These are phyloP conservation scores for Bactericera cockerelli DNA, from an alignment of 1,140 invertebrate species.

Conservation along the genomic window DNA sequence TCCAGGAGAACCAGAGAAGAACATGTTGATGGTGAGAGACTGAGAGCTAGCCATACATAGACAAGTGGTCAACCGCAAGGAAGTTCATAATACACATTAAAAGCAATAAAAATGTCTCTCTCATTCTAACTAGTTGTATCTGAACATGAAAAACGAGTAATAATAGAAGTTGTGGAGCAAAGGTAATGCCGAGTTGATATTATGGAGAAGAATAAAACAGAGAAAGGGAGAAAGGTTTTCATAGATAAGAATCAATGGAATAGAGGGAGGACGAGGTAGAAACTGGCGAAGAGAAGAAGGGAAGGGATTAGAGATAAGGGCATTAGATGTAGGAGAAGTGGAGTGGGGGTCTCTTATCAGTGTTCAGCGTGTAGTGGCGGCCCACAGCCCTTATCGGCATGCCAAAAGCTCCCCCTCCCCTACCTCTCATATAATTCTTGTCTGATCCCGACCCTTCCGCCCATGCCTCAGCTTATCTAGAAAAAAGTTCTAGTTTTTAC, in stretches of 20 bases:
- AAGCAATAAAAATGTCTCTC: no score
- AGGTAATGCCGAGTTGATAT: neutral
- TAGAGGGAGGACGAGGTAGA: neutral
- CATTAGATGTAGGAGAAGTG: neutral
- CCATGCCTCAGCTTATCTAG: neutral
- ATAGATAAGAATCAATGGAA: slow-evolving; percentile 4
- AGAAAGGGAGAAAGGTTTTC: neutral
- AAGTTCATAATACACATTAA: no score
- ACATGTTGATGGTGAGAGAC: no score
- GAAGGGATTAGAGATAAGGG: slow-evolving; percentile 6
- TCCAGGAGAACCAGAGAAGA: no score
- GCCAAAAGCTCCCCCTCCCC: neutral
- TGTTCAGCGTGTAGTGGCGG: slow-evolving; percentile 7
- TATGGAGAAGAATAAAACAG: neutral
- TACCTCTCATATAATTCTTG: slow-evolving; percentile 2
- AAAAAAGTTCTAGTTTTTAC: neutral
- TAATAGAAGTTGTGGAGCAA: slow-evolving; percentile 8
- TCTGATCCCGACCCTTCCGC: slow-evolving; percentile 8
- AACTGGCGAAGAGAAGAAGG: neutral
- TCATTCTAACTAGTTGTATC: neutral
- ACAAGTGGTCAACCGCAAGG: no score
- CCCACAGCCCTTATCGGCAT: slow-evolving; percentile 7
- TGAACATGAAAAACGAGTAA: slow-evolving; percentile 6
- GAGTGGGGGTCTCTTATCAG: slow-evolving; percentile 3
- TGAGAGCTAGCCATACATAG: no score